Evolutionary conservation across 2,888 invertebrate genomes (phyloP), one percentile per base, ranked within the genome.

Genomic region (Dione vanillae): DNA sequence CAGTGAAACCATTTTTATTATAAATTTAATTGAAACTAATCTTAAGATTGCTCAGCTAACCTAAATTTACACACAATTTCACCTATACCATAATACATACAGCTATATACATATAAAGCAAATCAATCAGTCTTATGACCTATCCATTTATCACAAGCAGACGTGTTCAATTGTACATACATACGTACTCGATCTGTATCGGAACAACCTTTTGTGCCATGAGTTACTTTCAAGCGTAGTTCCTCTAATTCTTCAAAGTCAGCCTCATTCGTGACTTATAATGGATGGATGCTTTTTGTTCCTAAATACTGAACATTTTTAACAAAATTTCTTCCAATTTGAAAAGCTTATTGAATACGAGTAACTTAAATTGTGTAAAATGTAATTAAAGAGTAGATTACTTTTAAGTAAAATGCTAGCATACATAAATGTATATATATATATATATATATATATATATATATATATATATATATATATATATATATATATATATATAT

Each of bases 191-290:
- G 58, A 54, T 69, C 45, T 54, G 40, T 66, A 66, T 61, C 65
- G 47, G 40, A 58, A 61, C 62, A 52, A 68, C 61, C 62, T 66
- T 68, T 71, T 69, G 66, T 71, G 66, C 68, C 35, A n/a, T 58
- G 62, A 70, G 69, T 66, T 70, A 70, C 56, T 47, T 69, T 61
- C 51, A 43, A 54, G 67, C 52, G 64, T 41, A 68, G 69, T 71
- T 73, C 70, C 74, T 71, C 66, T 74, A 68, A 75, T 76, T 72
- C 69, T 69, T 75, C 75, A 76, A 76, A 64, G 76, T 75, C 76
- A 75, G 70, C 64, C 59, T 64, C 69, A 67, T 75, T 72, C 64
- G 54, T 69, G 68, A 69, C 66, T 66, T 65, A 74, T 76, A 73
- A 76, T 72, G 75, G 70, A 65, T 69, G 62, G 59, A 52, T 56